phyloP scores from a whole-genome alignment of 2,797 vertebrate genomes.

The Sebastiscus tertius region DNA sequence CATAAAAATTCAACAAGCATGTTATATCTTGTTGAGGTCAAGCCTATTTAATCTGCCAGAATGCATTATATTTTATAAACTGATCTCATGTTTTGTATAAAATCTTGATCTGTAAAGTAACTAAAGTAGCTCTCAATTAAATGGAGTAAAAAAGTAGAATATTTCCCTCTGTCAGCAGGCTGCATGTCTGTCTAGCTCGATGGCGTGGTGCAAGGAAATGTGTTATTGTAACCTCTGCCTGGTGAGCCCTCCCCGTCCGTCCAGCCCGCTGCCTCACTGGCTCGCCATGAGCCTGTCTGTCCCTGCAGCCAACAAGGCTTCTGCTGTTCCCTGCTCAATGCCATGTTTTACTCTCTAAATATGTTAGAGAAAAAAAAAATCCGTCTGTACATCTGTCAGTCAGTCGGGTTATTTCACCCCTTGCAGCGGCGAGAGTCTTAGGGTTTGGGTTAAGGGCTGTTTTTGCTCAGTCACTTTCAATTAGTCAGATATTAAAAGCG shows the following conservation, averaged over 20 bases:
- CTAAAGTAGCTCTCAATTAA: not conserved
- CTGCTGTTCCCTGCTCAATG: slow-evolving; percentile 78
- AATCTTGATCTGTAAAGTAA: not conserved
- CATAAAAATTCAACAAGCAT: not conserved
- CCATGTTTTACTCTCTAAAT: slow-evolving; percentile 77
- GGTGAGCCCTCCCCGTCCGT: slow-evolving; percentile 56
- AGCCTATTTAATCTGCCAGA: not conserved
- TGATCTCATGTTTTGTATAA: not conserved
- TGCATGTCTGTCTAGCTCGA: slow-evolving; percentile 46
- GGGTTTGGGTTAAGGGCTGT: slow-evolving; percentile 60
- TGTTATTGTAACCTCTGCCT: slow-evolving; percentile 79
- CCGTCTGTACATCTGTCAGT: slow-evolving; percentile 72
- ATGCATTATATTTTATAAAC: not conserved
- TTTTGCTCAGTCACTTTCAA: slow-evolving; percentile 67
- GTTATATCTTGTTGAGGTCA: not conserved
- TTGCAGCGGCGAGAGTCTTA: slow-evolving; percentile 39
- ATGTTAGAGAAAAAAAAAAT: slow-evolving; percentile 70
- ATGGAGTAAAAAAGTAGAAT: not conserved
- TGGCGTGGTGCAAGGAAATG: slow-evolving; percentile 45
- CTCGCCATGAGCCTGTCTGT: slow-evolving; percentile 69
- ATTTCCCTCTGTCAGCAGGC: slow-evolving; percentile 23
- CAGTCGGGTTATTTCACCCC: slow-evolving; percentile 64
- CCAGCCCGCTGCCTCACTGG: slow-evolving; percentile 75
- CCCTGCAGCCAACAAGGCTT: slow-evolving; percentile 79
- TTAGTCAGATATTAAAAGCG: slow-evolving; percentile 61